A percentile compares a stretch with the other conserved stretches of the same genome.
Conservation (phyloP, 1,140 invertebrate genomes). For the Apis laboriosa region DNA sequence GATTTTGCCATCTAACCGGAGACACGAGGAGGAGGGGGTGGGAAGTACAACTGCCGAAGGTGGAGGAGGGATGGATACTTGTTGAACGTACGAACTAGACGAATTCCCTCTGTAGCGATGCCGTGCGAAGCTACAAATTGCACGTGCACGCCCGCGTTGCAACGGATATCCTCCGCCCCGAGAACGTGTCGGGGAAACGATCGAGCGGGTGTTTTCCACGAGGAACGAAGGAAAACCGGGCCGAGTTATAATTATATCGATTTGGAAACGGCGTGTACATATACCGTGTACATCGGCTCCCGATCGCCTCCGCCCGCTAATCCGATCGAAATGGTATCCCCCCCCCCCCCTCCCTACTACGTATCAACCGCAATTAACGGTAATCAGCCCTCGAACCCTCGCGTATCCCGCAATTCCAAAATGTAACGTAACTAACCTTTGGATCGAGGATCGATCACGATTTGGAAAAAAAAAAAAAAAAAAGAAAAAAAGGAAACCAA, state of each 20-base stretch:
- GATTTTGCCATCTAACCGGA: slow-evolving; percentile 52
- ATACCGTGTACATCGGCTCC: background rate
- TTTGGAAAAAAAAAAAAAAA: too few relatives aligned
- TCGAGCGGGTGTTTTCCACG: too few relatives aligned
- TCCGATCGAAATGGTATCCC: slow-evolving; percentile 58
- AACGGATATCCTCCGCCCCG: background rate
- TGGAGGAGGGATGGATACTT: slow-evolving; percentile 55
- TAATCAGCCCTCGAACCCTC: slow-evolving; percentile 59
- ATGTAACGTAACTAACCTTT: background rate
- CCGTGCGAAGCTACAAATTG: slow-evolving; percentile 45
- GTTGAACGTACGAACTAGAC: slow-evolving; percentile 64
- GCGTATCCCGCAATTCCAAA: slow-evolving; percentile 9
- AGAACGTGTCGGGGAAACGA: background rate
- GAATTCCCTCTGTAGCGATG: slow-evolving; percentile 55
- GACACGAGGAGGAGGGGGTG: background rate
- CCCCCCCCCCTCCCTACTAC: slow-evolving; percentile 33
- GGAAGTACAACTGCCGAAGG: slow-evolving; percentile 10
- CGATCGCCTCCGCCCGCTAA: slow-evolving; percentile 58
- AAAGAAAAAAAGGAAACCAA: too few relatives aligned
- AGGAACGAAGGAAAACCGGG: background rate
- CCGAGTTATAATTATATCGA: background rate
- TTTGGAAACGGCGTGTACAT: background rate
- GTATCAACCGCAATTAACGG: slow-evolving; percentile 61
- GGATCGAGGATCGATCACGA: too few relatives aligned
- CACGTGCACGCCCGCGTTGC: slow-evolving; percentile 12